phyloP scores from a whole-genome alignment of 2,797 vertebrate species.

The Melanogrammus aeglefinus region DNA sequence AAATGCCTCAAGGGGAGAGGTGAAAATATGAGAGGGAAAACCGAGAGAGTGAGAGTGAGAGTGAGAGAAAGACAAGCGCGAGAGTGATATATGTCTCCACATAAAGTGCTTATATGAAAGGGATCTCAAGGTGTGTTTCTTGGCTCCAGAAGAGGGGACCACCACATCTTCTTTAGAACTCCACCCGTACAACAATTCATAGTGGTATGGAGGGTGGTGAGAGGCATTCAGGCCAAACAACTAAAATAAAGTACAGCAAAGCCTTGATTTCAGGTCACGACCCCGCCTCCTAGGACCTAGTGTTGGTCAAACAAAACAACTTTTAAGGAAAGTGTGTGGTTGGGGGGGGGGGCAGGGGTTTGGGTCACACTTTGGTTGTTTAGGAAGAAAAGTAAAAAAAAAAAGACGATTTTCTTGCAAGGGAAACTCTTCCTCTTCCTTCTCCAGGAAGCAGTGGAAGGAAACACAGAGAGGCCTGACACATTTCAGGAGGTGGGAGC shows the following conservation, averaged over 20 bases:
- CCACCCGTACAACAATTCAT: conserved; percentile 50
- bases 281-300: conserved; percentile 27
- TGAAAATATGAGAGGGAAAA: conserved; percentile 59
- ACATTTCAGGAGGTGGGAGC: conserved; percentile 57
- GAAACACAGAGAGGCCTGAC: conserved; percentile 62
- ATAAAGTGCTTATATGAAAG: conserved; percentile 59
- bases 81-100: conserved; percentile 49
- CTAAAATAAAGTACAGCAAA: conserved; percentile 19
- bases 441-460: conserved; percentile 64
- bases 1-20: conserved; percentile 73
- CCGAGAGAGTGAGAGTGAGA: conserved; percentile 11
- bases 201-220: conserved; percentile 54
- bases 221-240: neutral
- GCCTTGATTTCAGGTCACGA: conserved; percentile 13
- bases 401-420: conserved; percentile 52
- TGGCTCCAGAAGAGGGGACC: conserved; percentile 47
- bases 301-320: conserved; percentile 53
- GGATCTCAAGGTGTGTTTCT: conserved; percentile 55
- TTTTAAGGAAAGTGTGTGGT: conserved; percentile 14
- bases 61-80: conserved; percentile 38
- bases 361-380: conserved; percentile 35
- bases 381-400: conserved; percentile 55
- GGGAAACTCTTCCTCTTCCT: conserved; percentile 71
- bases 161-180: conserved; percentile 51
- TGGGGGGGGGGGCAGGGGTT: conserved; percentile 8